Conservation (phyloP, 2,888 invertebrate genomes). For the Hecatera dysodea region DNA sequence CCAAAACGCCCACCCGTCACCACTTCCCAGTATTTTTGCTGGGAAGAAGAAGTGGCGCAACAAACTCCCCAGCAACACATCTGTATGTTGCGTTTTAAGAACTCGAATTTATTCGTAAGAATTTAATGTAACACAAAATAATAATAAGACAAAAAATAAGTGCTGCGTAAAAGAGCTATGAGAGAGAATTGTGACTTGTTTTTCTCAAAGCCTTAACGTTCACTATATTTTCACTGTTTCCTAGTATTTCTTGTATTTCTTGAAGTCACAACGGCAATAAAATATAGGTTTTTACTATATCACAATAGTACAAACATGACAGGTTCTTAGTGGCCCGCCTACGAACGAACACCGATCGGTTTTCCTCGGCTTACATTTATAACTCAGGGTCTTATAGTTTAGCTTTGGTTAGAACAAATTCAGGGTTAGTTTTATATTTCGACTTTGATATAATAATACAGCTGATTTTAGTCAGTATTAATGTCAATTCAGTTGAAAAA, state of each 20-base stretch:
- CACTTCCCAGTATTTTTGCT: too few species aligned
- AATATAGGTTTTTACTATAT: conserved; percentile 59
- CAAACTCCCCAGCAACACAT: too few species aligned
- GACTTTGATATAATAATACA: neutral
- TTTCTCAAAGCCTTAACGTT: conserved; percentile 24
- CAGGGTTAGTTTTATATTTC: conserved; percentile 35
- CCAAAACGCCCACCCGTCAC: too few species aligned
- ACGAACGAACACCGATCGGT: conserved; percentile 60
- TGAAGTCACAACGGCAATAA: conserved; percentile 60
- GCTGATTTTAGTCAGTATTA: neutral
- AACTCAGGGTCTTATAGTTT: conserved; percentile 41
- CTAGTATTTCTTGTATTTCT: conserved; percentile 51
- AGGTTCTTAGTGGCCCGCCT: conserved; percentile 56
- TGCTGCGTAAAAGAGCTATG: conserved; percentile 8
- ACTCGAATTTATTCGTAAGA: neutral
- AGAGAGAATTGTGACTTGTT: conserved; percentile 37
- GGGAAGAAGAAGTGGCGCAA: too few species aligned
- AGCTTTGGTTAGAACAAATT: conserved; percentile 22
- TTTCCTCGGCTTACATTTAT: conserved; percentile 57
- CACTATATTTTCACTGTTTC: conserved; percentile 30
- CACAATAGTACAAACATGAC: conserved; percentile 61
- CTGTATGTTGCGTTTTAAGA: too few species aligned
- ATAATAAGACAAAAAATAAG: conserved; percentile 14
- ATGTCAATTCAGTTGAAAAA: neutral
- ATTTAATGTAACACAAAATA: neutral